Conservation (phyloP, 2,888 invertebrate genomes). For the Boloria selene region DNA sequence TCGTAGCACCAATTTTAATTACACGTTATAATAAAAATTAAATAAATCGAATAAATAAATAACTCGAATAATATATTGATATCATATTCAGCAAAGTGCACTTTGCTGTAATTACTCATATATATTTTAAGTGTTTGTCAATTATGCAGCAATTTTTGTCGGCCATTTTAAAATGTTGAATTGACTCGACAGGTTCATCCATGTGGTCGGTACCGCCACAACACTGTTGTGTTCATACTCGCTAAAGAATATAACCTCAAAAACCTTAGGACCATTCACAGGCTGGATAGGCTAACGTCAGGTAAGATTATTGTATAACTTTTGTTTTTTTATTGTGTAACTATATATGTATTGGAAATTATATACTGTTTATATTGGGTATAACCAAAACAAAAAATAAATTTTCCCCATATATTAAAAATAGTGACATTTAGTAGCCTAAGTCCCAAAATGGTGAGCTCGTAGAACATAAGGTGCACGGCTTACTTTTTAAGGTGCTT, state of each 20-base stretch:
- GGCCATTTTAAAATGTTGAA: conserved; percentile 17
- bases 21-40: conserved; percentile 1
- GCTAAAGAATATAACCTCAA: conserved; percentile 97
- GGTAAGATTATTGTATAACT: conserved; percentile 67
- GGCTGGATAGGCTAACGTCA: conserved; percentile 98
- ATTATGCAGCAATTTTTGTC: neutral
- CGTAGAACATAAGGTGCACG: no score
- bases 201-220: conserved; percentile 98
- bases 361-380: no score
- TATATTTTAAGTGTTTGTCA: neutral
- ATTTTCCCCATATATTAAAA: no score
- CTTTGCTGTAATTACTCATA: neutral
- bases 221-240: conserved; percentile 97
- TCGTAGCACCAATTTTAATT: conserved; percentile 28
- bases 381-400: no score
- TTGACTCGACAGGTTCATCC: conserved; percentile 91
- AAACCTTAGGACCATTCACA: conserved; percentile 96
- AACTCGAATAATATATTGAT: conserved; percentile 8
- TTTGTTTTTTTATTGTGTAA: no score
- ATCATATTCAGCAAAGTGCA: neutral
- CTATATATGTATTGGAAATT: no score
- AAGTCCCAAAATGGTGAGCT: no score
- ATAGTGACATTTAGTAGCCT: no score
- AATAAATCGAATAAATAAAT: conserved; percentile 23
- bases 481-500: no score